phyloP scores from a whole-genome alignment of 2,113 vertebrate species.

The Etia nguti region DNA sequence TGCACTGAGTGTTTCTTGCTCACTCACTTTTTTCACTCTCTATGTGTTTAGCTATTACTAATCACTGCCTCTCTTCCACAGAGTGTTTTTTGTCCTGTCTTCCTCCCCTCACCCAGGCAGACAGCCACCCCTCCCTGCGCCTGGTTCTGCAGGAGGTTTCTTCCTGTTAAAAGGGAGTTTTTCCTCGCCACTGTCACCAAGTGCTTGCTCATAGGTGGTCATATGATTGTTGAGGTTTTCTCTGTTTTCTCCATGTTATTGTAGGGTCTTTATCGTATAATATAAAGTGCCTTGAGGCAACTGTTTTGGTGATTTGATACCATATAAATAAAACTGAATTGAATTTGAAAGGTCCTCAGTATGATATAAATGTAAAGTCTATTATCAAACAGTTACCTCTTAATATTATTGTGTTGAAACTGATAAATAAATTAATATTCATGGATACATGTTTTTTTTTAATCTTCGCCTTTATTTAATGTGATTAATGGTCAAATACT shows the following conservation, averaged over 20 bases:
- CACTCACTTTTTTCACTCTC: neutral
- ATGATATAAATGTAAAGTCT: neutral
- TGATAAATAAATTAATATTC: neutral
- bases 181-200: neutral
- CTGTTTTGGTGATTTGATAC: neutral
- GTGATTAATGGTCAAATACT: neutral
- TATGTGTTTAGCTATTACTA: neutral
- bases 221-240: neutral
- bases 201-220: neutral
- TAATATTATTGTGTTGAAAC: neutral
- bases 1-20: neutral
- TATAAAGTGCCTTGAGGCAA: neutral
- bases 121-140: accelerated
- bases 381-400: neutral
- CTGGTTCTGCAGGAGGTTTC: neutral
- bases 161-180: neutral
- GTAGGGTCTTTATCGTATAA: neutral
- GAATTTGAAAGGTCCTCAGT: neutral
- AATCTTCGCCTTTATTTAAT: neutral
- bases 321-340: neutral
- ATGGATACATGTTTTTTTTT: neutral
- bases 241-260: neutral
- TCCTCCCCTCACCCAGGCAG: neutral
- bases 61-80: neutral
- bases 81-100: neutral